Percentiles rank a stretch among this genome's conserved stretches.
Conservation (phyloP, 2,113 vertebrate species). For the Lontra canadensis region DNA sequence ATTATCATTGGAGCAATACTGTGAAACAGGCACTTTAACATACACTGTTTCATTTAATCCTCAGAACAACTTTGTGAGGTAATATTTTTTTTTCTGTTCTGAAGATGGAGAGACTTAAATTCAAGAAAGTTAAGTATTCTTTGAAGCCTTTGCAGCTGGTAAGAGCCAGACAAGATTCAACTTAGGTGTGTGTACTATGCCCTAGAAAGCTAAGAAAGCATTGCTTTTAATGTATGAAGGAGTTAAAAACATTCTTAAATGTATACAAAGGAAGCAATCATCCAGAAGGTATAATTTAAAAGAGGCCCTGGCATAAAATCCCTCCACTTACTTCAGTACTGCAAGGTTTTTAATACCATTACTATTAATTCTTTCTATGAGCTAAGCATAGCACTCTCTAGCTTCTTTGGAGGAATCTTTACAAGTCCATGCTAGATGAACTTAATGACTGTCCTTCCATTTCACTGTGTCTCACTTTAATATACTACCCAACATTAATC, state of each 20-base stretch:
- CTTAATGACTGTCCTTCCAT: not conserved
- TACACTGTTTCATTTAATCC: not conserved
- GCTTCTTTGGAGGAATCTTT: not conserved
- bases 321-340: not conserved
- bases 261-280: not conserved
- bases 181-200: not conserved
- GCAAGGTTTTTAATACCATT: not conserved
- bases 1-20: not conserved
- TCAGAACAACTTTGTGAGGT: not conserved
- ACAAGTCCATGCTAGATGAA: not conserved
- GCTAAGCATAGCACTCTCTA: not conserved
- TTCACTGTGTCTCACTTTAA: constrained; percentile 45
- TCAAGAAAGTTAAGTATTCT: constrained; percentile 3
- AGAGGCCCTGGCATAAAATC: not conserved
- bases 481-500: constrained; percentile 76
- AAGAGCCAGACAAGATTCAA: not conserved
- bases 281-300: not conserved
- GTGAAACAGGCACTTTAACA: not conserved
- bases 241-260: constrained; percentile 4
- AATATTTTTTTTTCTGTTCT: not conserved
- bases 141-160: not conserved
- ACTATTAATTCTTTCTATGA: not conserved
- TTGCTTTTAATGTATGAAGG: not conserved
- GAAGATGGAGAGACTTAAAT: not conserved
- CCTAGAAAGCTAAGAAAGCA: not conserved